These are phyloP conservation scores for Congeria kusceri DNA, from an alignment of 2,888 invertebrate species.

Conservation along the genomic window DNA sequence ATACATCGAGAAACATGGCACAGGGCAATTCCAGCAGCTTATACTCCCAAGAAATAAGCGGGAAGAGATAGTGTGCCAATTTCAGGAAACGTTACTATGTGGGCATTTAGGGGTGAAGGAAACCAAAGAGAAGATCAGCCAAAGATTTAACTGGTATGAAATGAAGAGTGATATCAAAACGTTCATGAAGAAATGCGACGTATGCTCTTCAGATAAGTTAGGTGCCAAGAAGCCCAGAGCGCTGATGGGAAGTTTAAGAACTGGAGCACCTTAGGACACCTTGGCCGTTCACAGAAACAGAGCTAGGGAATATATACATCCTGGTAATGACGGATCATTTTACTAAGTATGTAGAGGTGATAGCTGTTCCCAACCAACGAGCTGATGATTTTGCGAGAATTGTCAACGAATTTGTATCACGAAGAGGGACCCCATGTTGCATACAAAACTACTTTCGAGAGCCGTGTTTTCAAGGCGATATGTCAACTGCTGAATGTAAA, in stretches of 20 bases:
- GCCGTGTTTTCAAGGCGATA: slow-evolving; percentile 40
- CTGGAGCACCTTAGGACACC: background rate
- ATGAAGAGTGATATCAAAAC: slow-evolving; percentile 23
- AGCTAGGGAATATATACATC: slow-evolving; percentile 27
- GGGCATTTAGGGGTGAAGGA: slow-evolving; percentile 24
- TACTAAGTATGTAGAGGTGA: slow-evolving; percentile 34
- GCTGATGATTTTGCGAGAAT: slow-evolving; percentile 39
- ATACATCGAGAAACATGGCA: background rate
- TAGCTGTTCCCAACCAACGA: slow-evolving; percentile 23
- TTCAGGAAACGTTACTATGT: slow-evolving; percentile 18
- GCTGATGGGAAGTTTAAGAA: background rate
- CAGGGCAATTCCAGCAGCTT: background rate
- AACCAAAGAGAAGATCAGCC: too few species aligned
- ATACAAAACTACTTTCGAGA: slow-evolving; percentile 52
- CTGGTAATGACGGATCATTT: slow-evolving; percentile 46
- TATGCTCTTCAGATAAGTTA: slow-evolving; percentile 21
- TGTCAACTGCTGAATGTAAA: slow-evolving; percentile 23
- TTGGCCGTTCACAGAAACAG: slow-evolving; percentile 24
- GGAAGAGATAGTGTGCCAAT: slow-evolving; percentile 25
- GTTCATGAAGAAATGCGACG: slow-evolving; percentile 14
- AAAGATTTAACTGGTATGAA: slow-evolving; percentile 26
- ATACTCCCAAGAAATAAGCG: background rate
- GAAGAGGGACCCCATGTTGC: slow-evolving; percentile 44
- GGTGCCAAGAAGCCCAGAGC: background rate
- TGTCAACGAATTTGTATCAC: slow-evolving; percentile 40